Conservation (phyloP, 1,140 invertebrate species). For the Brachionus angularis region DNA sequence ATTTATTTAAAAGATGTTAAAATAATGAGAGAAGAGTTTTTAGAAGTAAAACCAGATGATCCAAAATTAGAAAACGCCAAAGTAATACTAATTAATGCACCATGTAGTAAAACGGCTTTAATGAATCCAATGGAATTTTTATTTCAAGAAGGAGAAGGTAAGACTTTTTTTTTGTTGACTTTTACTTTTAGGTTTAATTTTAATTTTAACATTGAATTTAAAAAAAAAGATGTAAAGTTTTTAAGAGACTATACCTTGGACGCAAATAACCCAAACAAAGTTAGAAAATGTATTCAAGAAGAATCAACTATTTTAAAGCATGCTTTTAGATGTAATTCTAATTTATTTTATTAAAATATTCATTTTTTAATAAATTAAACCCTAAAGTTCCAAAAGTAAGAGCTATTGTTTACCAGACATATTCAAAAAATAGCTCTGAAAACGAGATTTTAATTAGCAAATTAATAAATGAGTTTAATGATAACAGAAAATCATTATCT, state of each 20-base stretch:
- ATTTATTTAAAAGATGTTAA: constrained; percentile 22
- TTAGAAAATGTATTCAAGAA: constrained; percentile 37
- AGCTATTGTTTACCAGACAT: constrained; percentile 41
- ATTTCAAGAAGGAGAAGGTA: constrained; percentile 43
- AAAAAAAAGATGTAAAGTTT: constrained; percentile 39
- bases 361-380: background rate
- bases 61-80: constrained; percentile 37
- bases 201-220: background rate
- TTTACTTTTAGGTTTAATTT: too few species aligned
- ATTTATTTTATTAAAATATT: background rate
- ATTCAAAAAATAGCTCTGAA: constrained; percentile 17
- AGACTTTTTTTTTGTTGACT: too few species aligned
- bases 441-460: constrained; percentile 6
- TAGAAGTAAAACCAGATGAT: constrained; percentile 21
- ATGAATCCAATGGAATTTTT: constrained; percentile 44
- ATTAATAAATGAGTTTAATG: constrained; percentile 3
- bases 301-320: constrained; percentile 16
- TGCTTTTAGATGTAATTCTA: constrained; percentile 33
- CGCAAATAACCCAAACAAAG: constrained; percentile 15
- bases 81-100: constrained; percentile 40
- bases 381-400: background rate
- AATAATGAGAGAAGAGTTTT: constrained; percentile 25
- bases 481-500: constrained; percentile 1
- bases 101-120: constrained; percentile 22
- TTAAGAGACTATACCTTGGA: constrained; percentile 23